Evolutionary conservation across 2,888 invertebrate genomes (phyloP), one percentile per base, ranked within the genome.

Genomic region (Agrotis ipsilon): DNA sequence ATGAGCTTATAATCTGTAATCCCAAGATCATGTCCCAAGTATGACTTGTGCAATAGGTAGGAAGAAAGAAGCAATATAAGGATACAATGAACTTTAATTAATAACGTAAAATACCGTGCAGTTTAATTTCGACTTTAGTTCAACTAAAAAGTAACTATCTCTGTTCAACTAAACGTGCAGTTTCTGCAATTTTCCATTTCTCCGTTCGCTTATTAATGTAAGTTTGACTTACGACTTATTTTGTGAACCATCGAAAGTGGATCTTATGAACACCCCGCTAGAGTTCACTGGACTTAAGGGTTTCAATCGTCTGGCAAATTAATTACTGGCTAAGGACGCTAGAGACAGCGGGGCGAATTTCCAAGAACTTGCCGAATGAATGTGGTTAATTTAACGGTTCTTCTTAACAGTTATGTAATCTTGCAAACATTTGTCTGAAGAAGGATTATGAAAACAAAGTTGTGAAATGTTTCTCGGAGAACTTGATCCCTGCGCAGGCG

Each of bases 341-440:
- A 87, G 81, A 88, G 86, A 72, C 84, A 84, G 86, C 86, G 81
- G 71, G 83, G 86, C 88, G 82, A 91, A 92, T 86, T 94, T 93
- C 91, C 83, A 68, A 89, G 91, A 93, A 94, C 87, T 92, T 93
- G 90, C 86, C 85, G 87, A 92, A 92, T 91, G 89, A 92, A 92
- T 92, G 92, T 92, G 89, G 90, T 92, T 94, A 92, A 93, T 92
- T 92, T 91, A 92, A 92, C 90, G 89, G 90, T 87, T 89, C 89
- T 89, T 88, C 87, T 83, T 85, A 88, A 90, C 87, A 89, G 90
- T 92, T 93, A 87, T 85, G 82, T 79, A 92, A 92, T 90, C 89
- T 89, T 81, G 83, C 79, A 87, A 89, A 88, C 87, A 85, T 87
- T 88, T 89, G 87, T 87, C 86, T 67, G 68, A 82, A 82, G 81